Percentiles rank a stretch among this genome's conserved stretches.
phyloP scores from a whole-genome alignment of 2,113 vertebrate genomes.

The Genyomyrus donnyi region DNA sequence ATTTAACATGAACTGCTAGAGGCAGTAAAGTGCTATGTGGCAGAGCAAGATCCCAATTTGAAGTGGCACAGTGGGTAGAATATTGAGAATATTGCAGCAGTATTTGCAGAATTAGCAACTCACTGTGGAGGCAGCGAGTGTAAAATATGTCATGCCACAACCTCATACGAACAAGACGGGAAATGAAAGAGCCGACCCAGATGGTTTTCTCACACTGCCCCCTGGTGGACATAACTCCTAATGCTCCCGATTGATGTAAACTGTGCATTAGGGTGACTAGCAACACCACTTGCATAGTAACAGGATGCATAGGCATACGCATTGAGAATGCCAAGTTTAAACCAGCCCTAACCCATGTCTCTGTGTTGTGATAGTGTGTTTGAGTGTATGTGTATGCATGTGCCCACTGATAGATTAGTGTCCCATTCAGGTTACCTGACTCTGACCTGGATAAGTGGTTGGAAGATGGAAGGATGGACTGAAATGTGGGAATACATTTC shows the following conservation, averaged over 20 bases:
- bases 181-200: background rate
- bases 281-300: background rate
- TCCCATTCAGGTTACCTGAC: background rate
- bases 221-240: background rate
- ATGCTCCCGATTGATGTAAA: background rate
- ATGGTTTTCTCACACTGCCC: background rate
- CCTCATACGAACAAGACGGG: background rate
- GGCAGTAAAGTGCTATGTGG: background rate
- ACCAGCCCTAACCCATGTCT: background rate
- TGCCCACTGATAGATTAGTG: background rate
- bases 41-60: background rate
- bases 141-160: background rate
- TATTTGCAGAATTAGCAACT: background rate
- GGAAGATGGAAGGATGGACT: background rate
- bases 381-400: background rate
- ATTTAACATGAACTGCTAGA: background rate
- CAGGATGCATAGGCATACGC: background rate
- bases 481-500: background rate
- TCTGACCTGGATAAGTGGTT: background rate
- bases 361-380: background rate
- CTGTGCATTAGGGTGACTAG: background rate
- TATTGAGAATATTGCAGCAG: background rate
- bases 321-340: background rate
- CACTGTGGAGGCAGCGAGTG: background rate
- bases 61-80: background rate